Conservation (phyloP, 2,113 vertebrate species). For the Platichthys stellatus region DNA sequence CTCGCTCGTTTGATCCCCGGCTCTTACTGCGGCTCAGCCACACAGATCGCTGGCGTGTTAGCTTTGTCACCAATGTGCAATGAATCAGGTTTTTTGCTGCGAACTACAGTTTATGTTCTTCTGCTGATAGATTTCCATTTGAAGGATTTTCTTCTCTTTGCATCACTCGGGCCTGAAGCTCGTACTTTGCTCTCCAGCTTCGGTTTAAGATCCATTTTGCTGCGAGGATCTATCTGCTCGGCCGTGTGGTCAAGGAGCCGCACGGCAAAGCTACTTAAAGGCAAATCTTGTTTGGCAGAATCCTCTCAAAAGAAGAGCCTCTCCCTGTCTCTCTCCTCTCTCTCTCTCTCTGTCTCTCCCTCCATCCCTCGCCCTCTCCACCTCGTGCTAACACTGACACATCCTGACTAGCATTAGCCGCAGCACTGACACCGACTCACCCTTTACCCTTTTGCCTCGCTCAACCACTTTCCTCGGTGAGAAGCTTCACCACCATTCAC, state of each 20-base stretch:
- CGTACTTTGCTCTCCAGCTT: constrained; percentile 35
- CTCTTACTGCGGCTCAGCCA: no score
- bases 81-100: neutral
- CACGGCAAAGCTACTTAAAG: constrained; percentile 77
- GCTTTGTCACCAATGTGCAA: no score
- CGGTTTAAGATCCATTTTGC: constrained; percentile 53
- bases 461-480: constrained; percentile 28
- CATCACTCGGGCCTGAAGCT: constrained; percentile 32
- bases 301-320: constrained; percentile 77
- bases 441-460: constrained; percentile 34
- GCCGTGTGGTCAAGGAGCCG: constrained; percentile 61
- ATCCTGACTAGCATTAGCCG: constrained; percentile 51
- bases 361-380: constrained; percentile 14
- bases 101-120: constrained; percentile 2
- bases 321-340: constrained; percentile 2
- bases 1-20: no score
- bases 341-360: constrained; percentile 18
- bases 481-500: constrained; percentile 56
- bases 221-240: constrained; percentile 44
- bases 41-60: no score
- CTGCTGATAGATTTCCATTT: constrained; percentile 20
- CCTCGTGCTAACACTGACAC: constrained; percentile 49
- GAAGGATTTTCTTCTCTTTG: constrained; percentile 34
- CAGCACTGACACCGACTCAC: constrained; percentile 37
- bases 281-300: constrained; percentile 77